Conservation (phyloP, 2,888 invertebrate species). For the Chorisops tibialis region DNA sequence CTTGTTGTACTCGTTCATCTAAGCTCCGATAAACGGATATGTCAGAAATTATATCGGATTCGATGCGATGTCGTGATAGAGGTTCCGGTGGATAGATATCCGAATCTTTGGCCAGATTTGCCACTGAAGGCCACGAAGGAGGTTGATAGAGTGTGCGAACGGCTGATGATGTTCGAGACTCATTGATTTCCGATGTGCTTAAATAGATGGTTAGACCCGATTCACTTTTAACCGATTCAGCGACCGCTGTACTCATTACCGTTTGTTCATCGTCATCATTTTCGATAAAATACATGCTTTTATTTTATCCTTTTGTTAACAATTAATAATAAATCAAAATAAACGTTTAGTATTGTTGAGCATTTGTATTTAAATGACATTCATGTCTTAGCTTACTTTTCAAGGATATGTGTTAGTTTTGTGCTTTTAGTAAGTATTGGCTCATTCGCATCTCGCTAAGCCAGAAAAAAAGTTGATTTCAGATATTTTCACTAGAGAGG, state of each 20-base stretch:
- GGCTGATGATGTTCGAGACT: not conserved
- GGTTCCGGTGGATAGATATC: not conserved
- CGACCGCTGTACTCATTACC: not conserved
- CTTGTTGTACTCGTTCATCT: no score
- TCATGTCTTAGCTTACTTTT: no score
- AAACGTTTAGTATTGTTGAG: no score
- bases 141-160: not conserved
- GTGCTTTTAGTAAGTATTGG: no score
- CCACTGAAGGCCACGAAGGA: not conserved
- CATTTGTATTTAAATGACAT: no score
- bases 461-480: no score
- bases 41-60: not conserved
- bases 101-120: not conserved
- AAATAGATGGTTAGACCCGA: not conserved
- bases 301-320: no score
- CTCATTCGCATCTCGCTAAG: no score
- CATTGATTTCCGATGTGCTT: not conserved
- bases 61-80: not conserved
- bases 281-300: constrained; percentile 1
- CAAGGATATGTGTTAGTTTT: no score
- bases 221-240: not conserved
- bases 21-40: not conserved
- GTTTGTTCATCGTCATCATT: not conserved
- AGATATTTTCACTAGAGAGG: no score
- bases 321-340: no score